Evolutionary conservation across 2,888 invertebrate species (phyloP).

Genomic region (Onthophagus sagittarius): DNA sequence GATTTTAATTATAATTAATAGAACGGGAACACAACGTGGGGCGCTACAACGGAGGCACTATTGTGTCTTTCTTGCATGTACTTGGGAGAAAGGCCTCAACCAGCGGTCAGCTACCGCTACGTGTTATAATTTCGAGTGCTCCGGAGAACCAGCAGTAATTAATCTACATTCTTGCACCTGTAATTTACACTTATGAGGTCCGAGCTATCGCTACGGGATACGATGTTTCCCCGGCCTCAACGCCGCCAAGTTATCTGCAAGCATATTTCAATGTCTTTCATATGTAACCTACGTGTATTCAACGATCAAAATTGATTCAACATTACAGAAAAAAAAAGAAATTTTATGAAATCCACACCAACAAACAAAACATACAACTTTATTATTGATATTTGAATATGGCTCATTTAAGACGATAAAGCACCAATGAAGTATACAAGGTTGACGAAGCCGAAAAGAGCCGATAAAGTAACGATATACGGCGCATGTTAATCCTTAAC

Average conservation of each 20-base stretch:
- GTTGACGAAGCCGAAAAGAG: background rate
- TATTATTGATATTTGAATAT: no score
- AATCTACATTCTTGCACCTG: slow-evolving; percentile 42
- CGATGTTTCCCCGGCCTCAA: background rate
- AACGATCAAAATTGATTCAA: no score
- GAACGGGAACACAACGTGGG: slow-evolving; percentile 26
- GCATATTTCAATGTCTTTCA: background rate
- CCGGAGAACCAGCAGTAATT: slow-evolving; percentile 33
- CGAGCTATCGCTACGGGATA: slow-evolving; percentile 26
- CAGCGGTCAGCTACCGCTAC: slow-evolving; percentile 39
- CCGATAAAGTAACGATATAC: slow-evolving; percentile 9
- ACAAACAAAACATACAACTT: no score
- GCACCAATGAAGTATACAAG: background rate
- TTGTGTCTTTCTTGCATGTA: slow-evolving; percentile 33
- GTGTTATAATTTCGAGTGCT: slow-evolving; percentile 38
- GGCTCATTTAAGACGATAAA: background rate
- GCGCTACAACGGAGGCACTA: slow-evolving; percentile 29
- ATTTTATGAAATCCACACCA: no score
- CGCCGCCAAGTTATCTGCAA: background rate
- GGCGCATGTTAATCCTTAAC: slow-evolving; percentile 6
- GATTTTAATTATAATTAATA: slow-evolving; percentile 29
- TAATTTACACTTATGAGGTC: slow-evolving; percentile 40
- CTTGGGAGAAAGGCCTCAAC: slow-evolving; percentile 40
- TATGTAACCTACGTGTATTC: background rate
- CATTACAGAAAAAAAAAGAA: no score